These are phyloP conservation scores for Chlamydotis undulata DNA, from an alignment of 2,113 vertebrate species.

Conservation along the genomic window DNA sequence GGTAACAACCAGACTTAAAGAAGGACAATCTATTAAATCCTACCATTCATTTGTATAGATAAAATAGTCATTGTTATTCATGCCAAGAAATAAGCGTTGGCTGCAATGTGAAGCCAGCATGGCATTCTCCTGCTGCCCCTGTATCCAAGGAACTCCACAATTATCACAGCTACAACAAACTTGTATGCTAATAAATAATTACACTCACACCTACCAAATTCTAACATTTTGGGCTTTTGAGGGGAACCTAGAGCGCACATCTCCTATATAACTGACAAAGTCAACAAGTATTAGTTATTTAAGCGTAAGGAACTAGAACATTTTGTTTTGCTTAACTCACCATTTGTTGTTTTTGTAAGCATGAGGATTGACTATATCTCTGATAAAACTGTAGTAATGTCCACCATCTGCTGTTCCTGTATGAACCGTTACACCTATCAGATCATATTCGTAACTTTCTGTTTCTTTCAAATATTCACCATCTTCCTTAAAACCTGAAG, in stretches of 20 bases:
- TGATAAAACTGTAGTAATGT: slow-evolving; percentile 98
- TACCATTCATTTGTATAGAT: neutral
- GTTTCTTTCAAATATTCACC: slow-evolving; percentile 81
- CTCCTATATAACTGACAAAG: neutral
- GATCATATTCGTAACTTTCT: slow-evolving; percentile 96
- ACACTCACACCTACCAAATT: neutral
- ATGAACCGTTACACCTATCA: slow-evolving; percentile 97
- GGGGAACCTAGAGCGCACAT: neutral
- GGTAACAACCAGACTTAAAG: neutral
- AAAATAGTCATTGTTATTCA: neutral
- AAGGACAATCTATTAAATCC: neutral
- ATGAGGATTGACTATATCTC: slow-evolving; percentile 96
- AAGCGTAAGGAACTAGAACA: slow-evolving; percentile 48
- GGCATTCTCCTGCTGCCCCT: neutral
- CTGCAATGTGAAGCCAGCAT: neutral
- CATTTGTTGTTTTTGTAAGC: slow-evolving; percentile 98
- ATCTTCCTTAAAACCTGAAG: slow-evolving; percentile 91
- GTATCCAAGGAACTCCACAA: neutral
- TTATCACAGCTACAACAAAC: neutral
- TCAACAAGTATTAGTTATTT: neutral
- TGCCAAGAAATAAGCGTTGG: neutral
- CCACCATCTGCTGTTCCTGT: slow-evolving; percentile 97
- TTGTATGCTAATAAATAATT: neutral
- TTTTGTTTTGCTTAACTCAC: slow-evolving; percentile 75
- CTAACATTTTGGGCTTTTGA: neutral